Percentiles rank a stretch among this genome's conserved stretches.
These are phyloP conservation scores for Pristionchus mayeri DNA, from an alignment of 2,888 invertebrate species.

Conservation along the genomic window DNA sequence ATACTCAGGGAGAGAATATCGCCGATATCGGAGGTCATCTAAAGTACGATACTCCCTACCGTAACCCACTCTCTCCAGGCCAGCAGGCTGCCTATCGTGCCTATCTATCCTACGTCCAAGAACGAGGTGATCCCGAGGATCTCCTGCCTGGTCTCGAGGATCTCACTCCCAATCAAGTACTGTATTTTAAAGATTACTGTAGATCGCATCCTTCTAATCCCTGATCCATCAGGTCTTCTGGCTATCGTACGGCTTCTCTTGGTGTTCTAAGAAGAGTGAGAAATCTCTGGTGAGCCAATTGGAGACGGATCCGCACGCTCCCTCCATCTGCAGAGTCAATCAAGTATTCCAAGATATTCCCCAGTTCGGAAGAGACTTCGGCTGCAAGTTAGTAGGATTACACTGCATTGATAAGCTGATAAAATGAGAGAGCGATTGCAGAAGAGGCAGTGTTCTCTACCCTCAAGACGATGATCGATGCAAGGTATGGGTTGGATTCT, in stretches of 20 bases:
- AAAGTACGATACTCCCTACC: no score
- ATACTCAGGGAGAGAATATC: no score
- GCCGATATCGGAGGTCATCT: conserved; percentile 71
- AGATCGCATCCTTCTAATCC: not conserved
- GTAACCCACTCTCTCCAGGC: conserved; percentile 51
- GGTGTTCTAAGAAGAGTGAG: conserved; percentile 69
- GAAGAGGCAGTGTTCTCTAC: conserved; percentile 57
- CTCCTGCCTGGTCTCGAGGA: conserved; percentile 68
- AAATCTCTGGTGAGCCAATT: conserved; percentile 63
- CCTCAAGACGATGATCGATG: conserved; percentile 63
- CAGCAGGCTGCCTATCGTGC: conserved; percentile 71
- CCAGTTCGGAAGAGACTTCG: conserved; percentile 69
- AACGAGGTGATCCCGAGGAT: conserved; percentile 64
- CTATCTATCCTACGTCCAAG: conserved; percentile 63
- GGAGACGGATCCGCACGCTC: conserved; percentile 71
- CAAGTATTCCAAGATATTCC: conserved; percentile 73
- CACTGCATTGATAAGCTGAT: not conserved
- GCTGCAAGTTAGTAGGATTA: conserved; percentile 55
- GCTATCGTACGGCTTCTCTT: conserved; percentile 72
- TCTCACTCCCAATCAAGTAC: conserved; percentile 69
- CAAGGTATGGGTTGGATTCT: conserved; percentile 73
- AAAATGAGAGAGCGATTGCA: not conserved
- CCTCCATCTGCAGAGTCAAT: conserved; percentile 68
- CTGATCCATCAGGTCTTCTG: conserved; percentile 69
- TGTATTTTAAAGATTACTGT: no score